Conservation (phyloP, 1,140 invertebrate species). For the Bombus turneri region DNA sequence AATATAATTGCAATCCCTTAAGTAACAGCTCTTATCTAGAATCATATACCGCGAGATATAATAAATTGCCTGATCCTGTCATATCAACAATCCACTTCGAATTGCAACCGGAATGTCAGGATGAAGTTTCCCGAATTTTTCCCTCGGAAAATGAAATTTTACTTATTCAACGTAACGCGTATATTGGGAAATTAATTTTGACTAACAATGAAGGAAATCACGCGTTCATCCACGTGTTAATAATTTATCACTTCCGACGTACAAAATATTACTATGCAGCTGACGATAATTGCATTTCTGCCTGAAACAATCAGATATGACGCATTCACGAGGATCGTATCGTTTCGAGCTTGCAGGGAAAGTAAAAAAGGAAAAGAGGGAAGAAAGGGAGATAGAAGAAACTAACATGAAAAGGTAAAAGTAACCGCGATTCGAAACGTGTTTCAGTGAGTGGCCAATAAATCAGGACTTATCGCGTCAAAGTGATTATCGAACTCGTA, state of each 20-base stretch:
- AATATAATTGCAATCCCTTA: too few relatives aligned
- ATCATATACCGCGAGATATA: too few relatives aligned
- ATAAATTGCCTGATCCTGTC: background rate
- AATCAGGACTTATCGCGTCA: constrained; percentile 27
- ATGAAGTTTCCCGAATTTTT: background rate
- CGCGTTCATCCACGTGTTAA: constrained; percentile 16
- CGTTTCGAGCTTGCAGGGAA: background rate
- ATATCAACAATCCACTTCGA: background rate
- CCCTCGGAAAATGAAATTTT: background rate
- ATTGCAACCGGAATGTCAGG: background rate
- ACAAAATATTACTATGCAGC: background rate
- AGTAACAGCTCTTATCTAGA: too few relatives aligned
- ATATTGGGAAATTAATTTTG: constrained; percentile 33
- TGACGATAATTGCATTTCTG: constrained; percentile 18
- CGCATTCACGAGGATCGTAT: background rate
- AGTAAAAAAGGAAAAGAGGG: too few relatives aligned
- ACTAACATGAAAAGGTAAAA: too few relatives aligned
- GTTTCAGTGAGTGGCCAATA: background rate
- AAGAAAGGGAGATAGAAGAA: background rate
- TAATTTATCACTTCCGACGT: constrained; percentile 27
- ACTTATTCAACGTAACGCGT: background rate
- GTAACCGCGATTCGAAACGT: background rate
- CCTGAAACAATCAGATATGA: constrained; percentile 7
- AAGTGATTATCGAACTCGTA: constrained; percentile 56
- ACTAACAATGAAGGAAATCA: constrained; percentile 13